Conservation (phyloP, 2,113 vertebrate genomes). For the Thinocorus orbignyianus region DNA sequence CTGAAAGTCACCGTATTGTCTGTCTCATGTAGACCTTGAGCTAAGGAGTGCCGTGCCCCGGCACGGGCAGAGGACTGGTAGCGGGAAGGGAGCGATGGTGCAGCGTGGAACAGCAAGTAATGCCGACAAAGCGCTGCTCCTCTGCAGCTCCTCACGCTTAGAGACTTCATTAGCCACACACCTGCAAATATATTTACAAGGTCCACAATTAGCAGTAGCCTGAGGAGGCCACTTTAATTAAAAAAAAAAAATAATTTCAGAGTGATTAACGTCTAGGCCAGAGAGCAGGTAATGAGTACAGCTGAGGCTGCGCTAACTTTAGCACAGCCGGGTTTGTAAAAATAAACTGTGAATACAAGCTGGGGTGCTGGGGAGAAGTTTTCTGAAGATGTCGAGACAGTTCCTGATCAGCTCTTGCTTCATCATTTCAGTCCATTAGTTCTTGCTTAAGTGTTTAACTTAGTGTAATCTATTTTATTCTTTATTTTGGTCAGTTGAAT, state of each 20-base stretch:
- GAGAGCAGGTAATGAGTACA: slow-evolving; percentile 12
- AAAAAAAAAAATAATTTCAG: slow-evolving; percentile 10
- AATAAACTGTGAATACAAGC: slow-evolving; percentile 59
- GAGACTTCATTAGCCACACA: neutral
- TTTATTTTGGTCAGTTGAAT: neutral
- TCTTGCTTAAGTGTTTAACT: slow-evolving; percentile 18
- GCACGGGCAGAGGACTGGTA: neutral
- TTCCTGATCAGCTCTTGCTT: slow-evolving; percentile 48
- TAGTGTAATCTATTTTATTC: neutral
- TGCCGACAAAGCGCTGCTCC: neutral
- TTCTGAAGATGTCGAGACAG: neutral
- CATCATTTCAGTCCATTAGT: slow-evolving; percentile 8
- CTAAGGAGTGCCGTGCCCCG: neutral
- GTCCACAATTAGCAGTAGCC: neutral
- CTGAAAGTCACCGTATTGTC: neutral
- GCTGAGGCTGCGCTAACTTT: slow-evolving; percentile 59
- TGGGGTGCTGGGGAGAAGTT: slow-evolving; percentile 13
- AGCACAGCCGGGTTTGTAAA: slow-evolving; percentile 48
- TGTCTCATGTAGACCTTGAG: neutral
- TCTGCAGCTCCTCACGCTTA: neutral
- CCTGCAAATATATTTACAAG: slow-evolving; percentile 20
- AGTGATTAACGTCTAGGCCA: slow-evolving; percentile 24
- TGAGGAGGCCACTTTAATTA: neutral
- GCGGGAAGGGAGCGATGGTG: neutral
- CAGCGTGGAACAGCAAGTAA: neutral